phyloP scores from a whole-genome alignment of 2,888 invertebrate genomes.

The Macrophya annulata region DNA sequence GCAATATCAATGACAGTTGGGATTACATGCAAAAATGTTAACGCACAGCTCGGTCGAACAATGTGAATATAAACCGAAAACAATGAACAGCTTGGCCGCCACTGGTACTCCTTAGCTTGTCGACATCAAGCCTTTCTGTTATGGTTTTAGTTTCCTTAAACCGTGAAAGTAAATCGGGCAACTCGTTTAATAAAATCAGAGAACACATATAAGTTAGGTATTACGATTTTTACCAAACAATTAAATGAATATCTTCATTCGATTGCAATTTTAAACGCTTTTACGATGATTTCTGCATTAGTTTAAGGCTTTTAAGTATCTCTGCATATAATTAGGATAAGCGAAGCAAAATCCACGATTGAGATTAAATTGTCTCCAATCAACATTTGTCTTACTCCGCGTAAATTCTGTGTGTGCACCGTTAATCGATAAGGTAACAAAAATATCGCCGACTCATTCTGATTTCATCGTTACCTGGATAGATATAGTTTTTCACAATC shows the following conservation, averaged over 20 bases:
- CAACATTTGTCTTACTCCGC: background rate
- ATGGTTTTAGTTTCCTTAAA: background rate
- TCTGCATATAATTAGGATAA: background rate
- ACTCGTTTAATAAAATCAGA: background rate
- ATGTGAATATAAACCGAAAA: conserved; percentile 25
- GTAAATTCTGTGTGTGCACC: background rate
- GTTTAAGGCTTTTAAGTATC: background rate
- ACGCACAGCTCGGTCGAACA: conserved; percentile 18
- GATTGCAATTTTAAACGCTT: background rate
- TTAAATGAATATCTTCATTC: background rate
- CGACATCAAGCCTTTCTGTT: background rate
- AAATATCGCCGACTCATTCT: background rate
- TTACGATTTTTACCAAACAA: background rate
- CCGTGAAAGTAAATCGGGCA: background rate
- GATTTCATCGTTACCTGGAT: background rate
- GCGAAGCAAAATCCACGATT: background rate
- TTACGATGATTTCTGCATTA: background rate
- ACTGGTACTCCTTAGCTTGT: background rate
- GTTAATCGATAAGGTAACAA: background rate
- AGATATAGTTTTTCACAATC: background rate
- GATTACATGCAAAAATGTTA: conserved; percentile 15
- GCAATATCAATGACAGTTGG: background rate
- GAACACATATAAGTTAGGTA: background rate
- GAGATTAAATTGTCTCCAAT: background rate
- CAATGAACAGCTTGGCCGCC: conserved; percentile 17